Evolutionary conservation across 1,140 invertebrate species (phyloP).

Genomic region (Caenorhabditis elegans): DNA sequence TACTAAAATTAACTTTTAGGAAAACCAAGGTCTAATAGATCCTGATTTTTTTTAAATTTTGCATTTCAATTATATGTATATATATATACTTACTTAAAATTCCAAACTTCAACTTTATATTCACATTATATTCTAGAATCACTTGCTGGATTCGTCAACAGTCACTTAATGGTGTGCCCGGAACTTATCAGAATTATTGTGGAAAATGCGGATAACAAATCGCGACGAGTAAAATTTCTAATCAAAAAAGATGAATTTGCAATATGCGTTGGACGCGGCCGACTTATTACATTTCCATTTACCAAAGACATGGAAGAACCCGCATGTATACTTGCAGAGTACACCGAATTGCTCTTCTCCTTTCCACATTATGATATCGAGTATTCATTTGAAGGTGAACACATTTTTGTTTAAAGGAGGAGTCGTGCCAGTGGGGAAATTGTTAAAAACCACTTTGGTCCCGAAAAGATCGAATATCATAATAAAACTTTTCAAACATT

Average conservation of each 20-base stretch:
- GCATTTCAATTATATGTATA: too few species aligned
- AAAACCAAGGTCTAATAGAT: too few species aligned
- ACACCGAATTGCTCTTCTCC: not conserved
- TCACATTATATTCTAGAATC: not conserved
- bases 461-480: too few species aligned
- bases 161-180: not conserved
- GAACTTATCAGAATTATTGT: not conserved
- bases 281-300: not conserved
- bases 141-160: not conserved
- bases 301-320: not conserved
- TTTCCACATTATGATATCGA: not conserved
- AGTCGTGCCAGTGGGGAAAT: too few species aligned
- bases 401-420: not conserved
- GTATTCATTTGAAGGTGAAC: not conserved
- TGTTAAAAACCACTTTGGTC: too few species aligned
- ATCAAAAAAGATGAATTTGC: not conserved
- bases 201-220: not conserved
- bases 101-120: not conserved
- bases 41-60: too few species aligned
- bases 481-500: too few species aligned
- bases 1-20: too few species aligned
- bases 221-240: not conserved
- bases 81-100: too few species aligned
- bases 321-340: not conserved
- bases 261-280: not conserved